Percentiles rank a stretch among this genome's conserved stretches.
Evolutionary conservation across 2,888 invertebrate species (phyloP).

Genomic region (Antitype chi): DNA sequence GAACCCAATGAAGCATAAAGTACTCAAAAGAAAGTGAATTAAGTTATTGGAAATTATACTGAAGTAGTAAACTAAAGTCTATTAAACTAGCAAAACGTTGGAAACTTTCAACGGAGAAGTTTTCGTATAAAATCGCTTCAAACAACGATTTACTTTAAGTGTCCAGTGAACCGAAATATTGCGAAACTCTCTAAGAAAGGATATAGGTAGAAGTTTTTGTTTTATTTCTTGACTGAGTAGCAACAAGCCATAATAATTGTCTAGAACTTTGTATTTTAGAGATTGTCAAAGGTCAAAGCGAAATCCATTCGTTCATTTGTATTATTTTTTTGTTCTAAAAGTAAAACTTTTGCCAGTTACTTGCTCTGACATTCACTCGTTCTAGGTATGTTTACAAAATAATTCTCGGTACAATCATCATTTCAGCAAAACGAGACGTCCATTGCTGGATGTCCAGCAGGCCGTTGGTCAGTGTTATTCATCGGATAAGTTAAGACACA

Average conservation of each 20-base stretch:
- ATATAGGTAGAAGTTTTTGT: slow-evolving; percentile 30
- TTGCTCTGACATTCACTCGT: too few relatives aligned
- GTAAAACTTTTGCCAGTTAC: too few relatives aligned
- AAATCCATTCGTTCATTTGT: background rate
- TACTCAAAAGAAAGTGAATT: slow-evolving; percentile 41
- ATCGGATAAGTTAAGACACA: background rate
- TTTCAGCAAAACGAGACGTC: too few relatives aligned
- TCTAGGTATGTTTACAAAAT: too few relatives aligned
- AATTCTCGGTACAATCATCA: too few relatives aligned
- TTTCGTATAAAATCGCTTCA: slow-evolving; percentile 58
- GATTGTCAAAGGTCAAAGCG: background rate
- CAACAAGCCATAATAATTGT: background rate
- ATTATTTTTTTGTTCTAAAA: background rate
- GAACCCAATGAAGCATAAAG: slow-evolving; percentile 6
- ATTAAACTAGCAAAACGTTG: slow-evolving; percentile 49
- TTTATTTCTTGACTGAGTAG: slow-evolving; percentile 12
- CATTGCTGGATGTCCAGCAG: too few relatives aligned
- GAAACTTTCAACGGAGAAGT: slow-evolving; percentile 51
- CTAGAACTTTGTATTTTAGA: background rate
- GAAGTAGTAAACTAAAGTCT: slow-evolving; percentile 47
- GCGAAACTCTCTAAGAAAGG: slow-evolving; percentile 28
- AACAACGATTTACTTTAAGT: slow-evolving; percentile 59
- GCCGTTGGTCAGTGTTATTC: too few relatives aligned
- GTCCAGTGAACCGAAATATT: slow-evolving; percentile 62
- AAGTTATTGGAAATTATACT: slow-evolving; percentile 48